These are phyloP conservation scores for Acrocephalus arundinaceus DNA, from an alignment of 2,113 vertebrate genomes.

Conservation along the genomic window DNA sequence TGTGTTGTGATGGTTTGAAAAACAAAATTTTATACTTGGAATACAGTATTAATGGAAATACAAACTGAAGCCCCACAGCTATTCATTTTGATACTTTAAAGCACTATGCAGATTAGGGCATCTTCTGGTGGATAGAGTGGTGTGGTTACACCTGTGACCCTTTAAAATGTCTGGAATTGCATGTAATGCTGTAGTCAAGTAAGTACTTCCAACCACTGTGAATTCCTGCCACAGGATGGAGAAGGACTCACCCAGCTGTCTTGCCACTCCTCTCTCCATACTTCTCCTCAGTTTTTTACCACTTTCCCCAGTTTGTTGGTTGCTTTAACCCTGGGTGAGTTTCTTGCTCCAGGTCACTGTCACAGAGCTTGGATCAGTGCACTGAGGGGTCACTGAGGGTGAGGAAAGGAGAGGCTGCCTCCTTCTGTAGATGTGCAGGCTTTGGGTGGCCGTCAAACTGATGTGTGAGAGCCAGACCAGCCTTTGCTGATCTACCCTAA, in stretches of 20 bases:
- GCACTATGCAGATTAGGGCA: neutral
- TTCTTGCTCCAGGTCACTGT: neutral
- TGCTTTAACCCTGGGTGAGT: neutral
- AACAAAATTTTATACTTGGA: neutral
- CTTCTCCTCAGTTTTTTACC: neutral
- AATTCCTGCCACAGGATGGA: neutral
- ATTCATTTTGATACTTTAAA: neutral
- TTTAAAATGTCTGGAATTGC: neutral
- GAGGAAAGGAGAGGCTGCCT: neutral
- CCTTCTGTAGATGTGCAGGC: neutral
- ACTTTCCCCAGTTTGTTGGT: neutral
- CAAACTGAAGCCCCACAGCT: neutral
- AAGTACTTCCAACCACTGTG: neutral
- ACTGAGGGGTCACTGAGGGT: neutral
- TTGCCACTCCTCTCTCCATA: neutral
- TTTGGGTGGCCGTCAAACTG: neutral
- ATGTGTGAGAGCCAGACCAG: neutral
- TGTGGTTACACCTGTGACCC: neutral
- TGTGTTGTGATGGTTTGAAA: neutral
- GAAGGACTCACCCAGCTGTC: neutral
- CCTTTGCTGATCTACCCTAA: neutral
- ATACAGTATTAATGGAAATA: neutral
- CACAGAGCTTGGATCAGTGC: neutral
- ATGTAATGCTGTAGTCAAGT: neutral
- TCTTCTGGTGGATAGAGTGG: neutral